Evolutionary conservation across 2,113 vertebrate genomes (phyloP).

Genomic region (Onychorhynchus coronatus): DNA sequence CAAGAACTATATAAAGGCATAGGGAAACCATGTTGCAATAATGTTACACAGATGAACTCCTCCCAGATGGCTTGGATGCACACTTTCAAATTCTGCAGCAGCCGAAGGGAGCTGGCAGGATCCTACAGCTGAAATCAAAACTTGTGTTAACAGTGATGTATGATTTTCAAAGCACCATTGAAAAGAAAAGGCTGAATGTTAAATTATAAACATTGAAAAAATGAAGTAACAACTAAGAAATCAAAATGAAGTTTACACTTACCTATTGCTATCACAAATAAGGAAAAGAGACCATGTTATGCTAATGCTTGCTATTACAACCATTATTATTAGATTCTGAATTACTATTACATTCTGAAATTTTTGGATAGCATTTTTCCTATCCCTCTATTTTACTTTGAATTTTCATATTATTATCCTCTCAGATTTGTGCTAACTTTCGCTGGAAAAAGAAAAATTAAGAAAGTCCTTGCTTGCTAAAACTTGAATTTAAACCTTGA

Average conservation of each 20-base stretch:
- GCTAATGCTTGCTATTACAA: background rate
- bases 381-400: background rate
- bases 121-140: background rate
- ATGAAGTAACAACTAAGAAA: background rate
- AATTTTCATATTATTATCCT: background rate
- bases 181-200: background rate
- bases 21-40: background rate
- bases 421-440: background rate
- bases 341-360: background rate
- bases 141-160: fast-evolving
- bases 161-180: background rate
- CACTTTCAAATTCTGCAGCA: background rate
- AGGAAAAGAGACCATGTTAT: background rate
- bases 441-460: background rate
- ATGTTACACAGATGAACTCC: background rate
- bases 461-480: background rate
- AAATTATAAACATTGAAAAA: background rate
- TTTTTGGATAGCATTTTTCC: background rate
- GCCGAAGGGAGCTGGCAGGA: background rate
- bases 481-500: background rate
- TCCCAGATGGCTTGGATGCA: background rate
- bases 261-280: background rate
- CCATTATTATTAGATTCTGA: background rate
- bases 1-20: background rate
- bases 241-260: background rate